Base-by-base conservation (phyloP, 1,140 invertebrate species). In the Steinernema feltiae region DNA sequence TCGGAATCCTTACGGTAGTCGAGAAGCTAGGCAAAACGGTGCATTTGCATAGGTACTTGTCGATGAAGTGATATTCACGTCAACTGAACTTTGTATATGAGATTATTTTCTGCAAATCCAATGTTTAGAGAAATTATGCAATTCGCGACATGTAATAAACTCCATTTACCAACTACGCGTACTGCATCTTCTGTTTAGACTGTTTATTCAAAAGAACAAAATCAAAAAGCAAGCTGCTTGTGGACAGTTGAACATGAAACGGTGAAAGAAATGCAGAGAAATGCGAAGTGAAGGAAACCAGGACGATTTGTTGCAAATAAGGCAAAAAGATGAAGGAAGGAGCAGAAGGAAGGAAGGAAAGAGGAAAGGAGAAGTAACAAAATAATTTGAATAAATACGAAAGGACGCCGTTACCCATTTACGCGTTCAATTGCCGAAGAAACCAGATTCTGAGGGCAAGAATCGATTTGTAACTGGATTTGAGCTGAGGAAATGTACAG, bases 41-140 rank as follows among this genome's bases (percentile, higher is more conserved):
- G 0, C 76, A 73, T 53, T 72, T 77, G 48, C 76, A 77, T 29
- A 48, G 76, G 30, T 77, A 75, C 31, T 78, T 41, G 3, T 78
- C 53, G 15, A 63, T 63, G 53, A 63, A 63, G 53, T 63, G 53
- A 63, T 15, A 27, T n/a, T n/a, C n/a, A n/a, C n/a, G n/a, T n/a
- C n/a, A 41, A 41, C 7, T 41, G 18, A 41, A 41, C 7, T 18
- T 41, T 41, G 7, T 18, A 41, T 41, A 18, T 18, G 18, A 7
- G 7, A 41, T 7, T 7, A 41, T 7, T 18, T 41, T 18, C 35
- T 41, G 35, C 35, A n/a, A n/a, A 41, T 41, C 35, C 35, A 41
- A 41, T 41, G 35, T 41, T 41, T 41, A 41, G 35, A 41, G 7
- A 7, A 41, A 41, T n/a, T n/a, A n/a, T n/a, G n/a, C n/a, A n/a